phyloP scores from a whole-genome alignment of 2,888 invertebrate genomes.

The Oscheius sp. region DNA sequence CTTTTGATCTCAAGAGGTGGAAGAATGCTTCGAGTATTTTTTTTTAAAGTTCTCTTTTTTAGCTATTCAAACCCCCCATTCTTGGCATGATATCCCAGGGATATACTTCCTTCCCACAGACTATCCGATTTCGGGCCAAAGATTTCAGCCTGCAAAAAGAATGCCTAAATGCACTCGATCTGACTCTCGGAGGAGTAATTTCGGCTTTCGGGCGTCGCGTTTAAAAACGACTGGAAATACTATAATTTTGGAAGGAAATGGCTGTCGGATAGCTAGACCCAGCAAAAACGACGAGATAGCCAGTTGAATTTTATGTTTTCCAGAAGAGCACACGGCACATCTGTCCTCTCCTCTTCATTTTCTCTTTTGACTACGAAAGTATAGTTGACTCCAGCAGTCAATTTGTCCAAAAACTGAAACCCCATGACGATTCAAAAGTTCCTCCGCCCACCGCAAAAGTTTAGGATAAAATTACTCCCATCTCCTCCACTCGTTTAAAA shows the following conservation, averaged over 20 bases:
- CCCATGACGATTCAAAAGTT: too few species aligned
- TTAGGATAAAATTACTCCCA: too few species aligned
- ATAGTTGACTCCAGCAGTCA: too few species aligned
- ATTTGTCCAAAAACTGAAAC: too few species aligned
- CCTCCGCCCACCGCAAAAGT: too few species aligned
- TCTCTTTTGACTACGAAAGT: too few species aligned
- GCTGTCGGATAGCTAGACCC: neutral
- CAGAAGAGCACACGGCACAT: neutral
- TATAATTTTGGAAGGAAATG: neutral
- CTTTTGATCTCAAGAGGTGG: too few species aligned
- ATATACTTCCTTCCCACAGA: neutral
- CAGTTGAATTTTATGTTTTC: neutral
- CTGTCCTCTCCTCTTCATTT: too few species aligned
- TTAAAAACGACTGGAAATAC: slow-evolving; percentile 5
- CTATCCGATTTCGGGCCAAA: neutral
- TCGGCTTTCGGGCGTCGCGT: neutral
- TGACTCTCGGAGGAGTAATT: slow-evolving; percentile 22
- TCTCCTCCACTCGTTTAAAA: too few species aligned
- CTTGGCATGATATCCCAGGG: neutral
- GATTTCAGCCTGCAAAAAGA: neutral
- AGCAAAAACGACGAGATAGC: neutral
- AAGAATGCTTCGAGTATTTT: too few species aligned
- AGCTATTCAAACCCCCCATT: neutral
- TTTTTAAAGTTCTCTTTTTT: too few species aligned
- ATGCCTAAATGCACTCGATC: neutral